These are phyloP conservation scores for Mnemiopsis leidyi DNA, from an alignment of 37 sponge, comb jelly and placozoan genomes.

Conservation along the genomic window DNA sequence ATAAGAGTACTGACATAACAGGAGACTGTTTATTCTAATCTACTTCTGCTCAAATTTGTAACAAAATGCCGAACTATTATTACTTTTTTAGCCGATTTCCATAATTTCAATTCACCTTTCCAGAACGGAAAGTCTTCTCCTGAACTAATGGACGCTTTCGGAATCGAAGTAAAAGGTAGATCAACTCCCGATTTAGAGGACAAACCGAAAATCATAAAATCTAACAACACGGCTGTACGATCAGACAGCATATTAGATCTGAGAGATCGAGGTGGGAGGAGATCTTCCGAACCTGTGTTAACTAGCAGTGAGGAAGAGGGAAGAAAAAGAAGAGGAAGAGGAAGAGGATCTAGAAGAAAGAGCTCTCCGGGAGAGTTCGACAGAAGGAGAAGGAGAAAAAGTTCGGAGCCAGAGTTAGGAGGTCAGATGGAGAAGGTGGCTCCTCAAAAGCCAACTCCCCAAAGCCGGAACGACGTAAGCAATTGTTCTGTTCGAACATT, in stretches of 20 bases:
- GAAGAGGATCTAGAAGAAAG: not conserved
- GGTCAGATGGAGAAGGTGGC: not conserved
- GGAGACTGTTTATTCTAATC: no score
- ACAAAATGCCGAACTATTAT: no score
- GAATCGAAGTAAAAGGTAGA: not conserved
- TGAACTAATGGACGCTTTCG: constrained; percentile 6
- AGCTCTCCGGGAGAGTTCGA: not conserved
- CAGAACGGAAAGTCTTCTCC: not conserved
- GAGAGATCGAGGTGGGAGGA: not conserved
- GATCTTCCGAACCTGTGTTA: not conserved
- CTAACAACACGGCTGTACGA: not conserved
- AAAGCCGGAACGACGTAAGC: not conserved
- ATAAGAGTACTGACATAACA: no score
- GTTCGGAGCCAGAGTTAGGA: not conserved
- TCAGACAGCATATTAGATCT: not conserved
- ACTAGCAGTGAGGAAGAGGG: not conserved
- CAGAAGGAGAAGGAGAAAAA: not conserved
- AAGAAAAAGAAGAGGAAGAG: not conserved
- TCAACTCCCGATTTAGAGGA: not conserved
- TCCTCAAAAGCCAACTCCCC: not conserved
- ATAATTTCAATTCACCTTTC: no score
- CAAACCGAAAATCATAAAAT: not conserved
- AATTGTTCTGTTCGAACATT: no score
- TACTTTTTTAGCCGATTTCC: no score
- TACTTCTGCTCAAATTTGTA: no score